These are phyloP conservation scores for Pachyuromys duprasi DNA, from an alignment of 2,797 vertebrate genomes.

Conservation along the genomic window DNA sequence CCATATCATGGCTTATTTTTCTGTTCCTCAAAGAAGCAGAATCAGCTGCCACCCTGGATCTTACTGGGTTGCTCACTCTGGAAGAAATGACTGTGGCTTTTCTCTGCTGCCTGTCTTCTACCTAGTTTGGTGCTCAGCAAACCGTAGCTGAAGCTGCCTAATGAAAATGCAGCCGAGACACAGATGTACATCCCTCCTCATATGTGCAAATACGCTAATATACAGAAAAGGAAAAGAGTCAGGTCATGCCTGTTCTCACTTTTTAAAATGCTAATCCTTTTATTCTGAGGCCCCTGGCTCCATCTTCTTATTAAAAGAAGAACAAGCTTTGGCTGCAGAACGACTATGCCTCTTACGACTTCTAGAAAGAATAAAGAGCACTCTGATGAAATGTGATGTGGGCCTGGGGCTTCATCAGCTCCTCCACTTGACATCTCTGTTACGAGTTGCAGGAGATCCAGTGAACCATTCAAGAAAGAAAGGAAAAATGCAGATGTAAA, in stretches of 20 bases:
- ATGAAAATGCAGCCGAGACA: neutral
- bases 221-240: neutral
- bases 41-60: neutral
- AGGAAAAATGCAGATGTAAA: neutral
- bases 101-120: neutral
- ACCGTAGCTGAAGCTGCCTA: neutral
- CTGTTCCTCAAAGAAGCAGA: neutral
- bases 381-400: neutral
- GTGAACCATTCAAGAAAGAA: neutral
- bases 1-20: neutral
- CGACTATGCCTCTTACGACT: neutral
- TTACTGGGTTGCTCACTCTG: neutral
- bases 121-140: neutral
- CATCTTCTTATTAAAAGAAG: conserved; percentile 15
- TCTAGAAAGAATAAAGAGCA: conserved; percentile 11
- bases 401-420: neutral
- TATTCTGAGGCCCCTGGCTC: neutral
- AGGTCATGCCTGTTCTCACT: neutral
- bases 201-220: neutral
- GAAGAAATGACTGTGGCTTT: neutral
- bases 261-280: conserved; percentile 35
- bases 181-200: neutral
- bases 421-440: conserved; percentile 47
- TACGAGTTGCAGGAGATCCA: conserved; percentile 7
- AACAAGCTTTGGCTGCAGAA: neutral